Evolutionary conservation across 2,888 invertebrate genomes (phyloP), one percentile per base, ranked within the genome.

Genomic region (Xylophagus ater): DNA sequence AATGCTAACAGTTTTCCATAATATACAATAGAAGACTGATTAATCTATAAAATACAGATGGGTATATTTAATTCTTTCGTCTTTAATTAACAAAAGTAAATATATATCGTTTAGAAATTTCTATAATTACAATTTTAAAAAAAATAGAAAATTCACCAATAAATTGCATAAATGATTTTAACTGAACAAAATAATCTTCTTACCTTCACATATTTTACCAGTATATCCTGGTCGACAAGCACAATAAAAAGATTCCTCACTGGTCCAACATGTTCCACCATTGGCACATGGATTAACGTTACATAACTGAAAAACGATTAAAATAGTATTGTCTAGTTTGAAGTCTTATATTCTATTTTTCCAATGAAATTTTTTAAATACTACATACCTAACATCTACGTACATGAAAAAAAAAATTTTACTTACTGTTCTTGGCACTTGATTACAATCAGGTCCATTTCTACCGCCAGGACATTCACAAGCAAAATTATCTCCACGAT

Each of bases 201-300:
- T 62, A 79, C 80, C 79, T 72, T 85, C 81, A 59, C 88, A 89
- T 50, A 79, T 74, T 54, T 76, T 77, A 24, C 87, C 88, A 2
- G 76, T 78, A 56, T 76, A 88, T 6, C 85, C 86, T 8, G 81
- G 76, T 34, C 78, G 72, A 56, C 89, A 89, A 37, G 80, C 76
- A 60, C 89, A 89, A 58, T 78, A 78, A 65, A 78, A 84, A 6
- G 78, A 76, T 55, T 80, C 78, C 41, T 77, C 72, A 48, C 77
- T 80, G 51, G 75, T 78, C 81, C 81, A 82, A 59, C 82, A 82
- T 31, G 81, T 81, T 37, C 82, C 82, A 21, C 81, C 81, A 57
- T 82, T 79, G 32, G 75, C 73, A 57, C 82, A 82, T 0, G 80
- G 81, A 57, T 78, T 80, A 48, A 76, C 76, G 54, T 73, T 77